Evolutionary conservation across 1,140 invertebrate species (phyloP).

Genomic region (Macrobrachium nipponense): DNA sequence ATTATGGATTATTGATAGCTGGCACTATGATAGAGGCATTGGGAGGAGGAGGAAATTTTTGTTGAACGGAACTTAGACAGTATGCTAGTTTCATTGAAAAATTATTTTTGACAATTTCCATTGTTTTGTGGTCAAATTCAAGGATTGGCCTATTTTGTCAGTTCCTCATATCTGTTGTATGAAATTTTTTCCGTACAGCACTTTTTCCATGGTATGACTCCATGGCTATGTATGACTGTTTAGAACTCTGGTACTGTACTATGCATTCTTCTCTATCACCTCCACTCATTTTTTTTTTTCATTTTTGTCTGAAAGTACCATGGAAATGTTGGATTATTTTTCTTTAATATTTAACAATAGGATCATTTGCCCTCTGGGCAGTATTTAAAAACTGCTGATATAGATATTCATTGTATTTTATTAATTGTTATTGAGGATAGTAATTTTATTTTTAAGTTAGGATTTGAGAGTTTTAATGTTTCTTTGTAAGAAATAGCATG

Average conservation of each 20-base stretch:
- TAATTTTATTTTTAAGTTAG: conserved; percentile 51
- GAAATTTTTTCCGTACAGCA: too few species aligned
- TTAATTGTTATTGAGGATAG: conserved; percentile 10
- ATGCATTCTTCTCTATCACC: conserved; percentile 44
- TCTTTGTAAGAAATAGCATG: conserved; percentile 52
- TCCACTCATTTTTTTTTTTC: conserved; percentile 35
- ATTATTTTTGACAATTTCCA: too few species aligned
- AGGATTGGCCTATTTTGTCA: too few species aligned
- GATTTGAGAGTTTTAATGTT: conserved; percentile 56
- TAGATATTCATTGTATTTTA: conserved; percentile 17
- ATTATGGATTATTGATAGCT: too few species aligned
- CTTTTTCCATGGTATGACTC: too few species aligned
- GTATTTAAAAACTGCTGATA: conserved; percentile 24
- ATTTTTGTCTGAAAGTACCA: conserved; percentile 11
- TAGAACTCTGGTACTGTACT: conserved; percentile 14
- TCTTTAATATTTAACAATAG: conserved; percentile 25
- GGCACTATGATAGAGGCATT: too few species aligned
- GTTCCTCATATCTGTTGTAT: too few species aligned
- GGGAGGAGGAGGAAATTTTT: too few species aligned
- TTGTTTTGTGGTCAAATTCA: too few species aligned
- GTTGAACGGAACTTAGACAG: too few species aligned
- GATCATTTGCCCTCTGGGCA: conserved; percentile 15
- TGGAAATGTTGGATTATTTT: conserved; percentile 30
- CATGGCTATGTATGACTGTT: background rate
- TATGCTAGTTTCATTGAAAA: too few species aligned